A percentile compares a stretch with the other conserved stretches of the same genome.
These are phyloP conservation scores for Liodrosophila aerea DNA, from an alignment of 2,888 invertebrate genomes.

Conservation along the genomic window DNA sequence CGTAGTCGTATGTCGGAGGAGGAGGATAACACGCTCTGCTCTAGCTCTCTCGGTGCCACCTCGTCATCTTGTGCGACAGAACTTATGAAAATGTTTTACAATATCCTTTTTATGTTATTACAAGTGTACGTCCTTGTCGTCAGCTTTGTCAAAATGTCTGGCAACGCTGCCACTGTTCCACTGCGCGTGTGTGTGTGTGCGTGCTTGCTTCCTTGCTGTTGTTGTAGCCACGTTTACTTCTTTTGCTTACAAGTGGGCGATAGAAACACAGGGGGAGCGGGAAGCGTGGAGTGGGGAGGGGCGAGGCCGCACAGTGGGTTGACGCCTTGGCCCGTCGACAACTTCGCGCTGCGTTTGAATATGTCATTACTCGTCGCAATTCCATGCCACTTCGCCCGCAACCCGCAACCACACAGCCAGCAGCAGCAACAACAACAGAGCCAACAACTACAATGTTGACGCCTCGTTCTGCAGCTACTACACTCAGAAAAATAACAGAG, in stretches of 20 bases:
- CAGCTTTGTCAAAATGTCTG: conserved; percentile 81
- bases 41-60: background rate
- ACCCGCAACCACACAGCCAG: conserved; percentile 25
- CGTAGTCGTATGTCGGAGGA: too few species aligned
- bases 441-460: conserved; percentile 62
- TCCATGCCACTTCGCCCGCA: conserved; percentile 6
- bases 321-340: conserved; percentile 68
- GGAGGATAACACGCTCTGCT: background rate
- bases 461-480: conserved; percentile 47
- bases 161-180: conserved; percentile 50
- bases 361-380: conserved; percentile 63
- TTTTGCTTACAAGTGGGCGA: conserved; percentile 8
- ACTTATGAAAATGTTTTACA: conserved; percentile 81
- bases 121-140: conserved; percentile 79
- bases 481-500: background rate
- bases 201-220: conserved; percentile 6
- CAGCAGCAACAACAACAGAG: conserved; percentile 20
- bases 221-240: conserved; percentile 5
- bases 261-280: conserved; percentile 23
- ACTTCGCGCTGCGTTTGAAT: conserved; percentile 74
- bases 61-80: conserved; percentile 52
- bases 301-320: conserved; percentile 15
- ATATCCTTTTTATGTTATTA: conserved; percentile 81
- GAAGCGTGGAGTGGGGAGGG: conserved; percentile 9
- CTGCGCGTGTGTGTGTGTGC: conserved; percentile 1